A percentile compares a stretch with the other conserved stretches of the same genome.
Conservation (phyloP, 2,113 vertebrate genomes). For the Ciconia maguari region DNA sequence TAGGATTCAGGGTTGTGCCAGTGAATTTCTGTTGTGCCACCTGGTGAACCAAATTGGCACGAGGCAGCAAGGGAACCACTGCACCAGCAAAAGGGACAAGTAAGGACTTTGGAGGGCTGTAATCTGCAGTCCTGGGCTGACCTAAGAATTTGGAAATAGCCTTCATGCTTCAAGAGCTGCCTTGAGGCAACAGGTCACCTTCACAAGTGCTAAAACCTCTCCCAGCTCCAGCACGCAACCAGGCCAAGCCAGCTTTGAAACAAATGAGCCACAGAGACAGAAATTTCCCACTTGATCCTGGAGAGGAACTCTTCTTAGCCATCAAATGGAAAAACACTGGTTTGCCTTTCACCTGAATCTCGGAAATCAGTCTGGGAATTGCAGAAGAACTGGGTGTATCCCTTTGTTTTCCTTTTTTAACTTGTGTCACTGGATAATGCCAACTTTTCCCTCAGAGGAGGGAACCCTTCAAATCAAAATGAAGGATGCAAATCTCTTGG, state of each 20-base stretch:
- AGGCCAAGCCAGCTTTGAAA: neutral
- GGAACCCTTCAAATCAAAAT: constrained; percentile 26
- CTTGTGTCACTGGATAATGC: neutral
- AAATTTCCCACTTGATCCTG: neutral
- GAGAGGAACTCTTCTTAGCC: neutral
- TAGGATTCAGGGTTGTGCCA: neutral
- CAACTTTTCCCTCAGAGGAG: constrained; percentile 5
- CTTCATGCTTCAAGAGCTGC: neutral
- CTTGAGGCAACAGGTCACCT: neutral
- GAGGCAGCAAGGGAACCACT: neutral
- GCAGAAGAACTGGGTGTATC: constrained; percentile 14
- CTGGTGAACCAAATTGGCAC: neutral
- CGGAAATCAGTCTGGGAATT: neutral
- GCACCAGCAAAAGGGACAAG: neutral
- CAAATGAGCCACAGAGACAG: neutral
- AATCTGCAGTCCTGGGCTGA: neutral
- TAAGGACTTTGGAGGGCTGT: neutral
- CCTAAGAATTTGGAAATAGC: neutral
- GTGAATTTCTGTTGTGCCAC: neutral
- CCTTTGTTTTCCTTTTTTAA: constrained; percentile 52
- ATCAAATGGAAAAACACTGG: constrained; percentile 9
- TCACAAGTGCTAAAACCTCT: neutral
- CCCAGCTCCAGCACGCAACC: neutral
- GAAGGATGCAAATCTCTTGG: constrained; percentile 31
- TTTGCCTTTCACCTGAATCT: constrained; percentile 42